phyloP scores from a whole-genome alignment of 2,888 invertebrate genomes.

The Electrophaes corylata region DNA sequence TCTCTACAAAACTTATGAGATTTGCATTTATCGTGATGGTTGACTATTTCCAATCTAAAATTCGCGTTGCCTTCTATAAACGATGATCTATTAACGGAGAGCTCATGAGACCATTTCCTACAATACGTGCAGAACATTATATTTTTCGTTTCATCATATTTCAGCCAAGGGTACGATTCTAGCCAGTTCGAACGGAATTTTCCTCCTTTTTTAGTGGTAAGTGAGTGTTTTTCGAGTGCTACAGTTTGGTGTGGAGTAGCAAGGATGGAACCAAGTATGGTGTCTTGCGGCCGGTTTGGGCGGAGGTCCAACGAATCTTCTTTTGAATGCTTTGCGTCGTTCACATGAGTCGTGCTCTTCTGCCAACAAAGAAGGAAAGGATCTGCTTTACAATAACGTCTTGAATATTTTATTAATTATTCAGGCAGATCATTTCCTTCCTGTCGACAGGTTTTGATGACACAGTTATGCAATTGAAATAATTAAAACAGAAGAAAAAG shows the following conservation, averaged over 20 bases:
- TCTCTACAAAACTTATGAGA: conserved; percentile 88
- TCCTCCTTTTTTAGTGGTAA: conserved; percentile 82
- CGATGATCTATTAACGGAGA: conserved; percentile 89
- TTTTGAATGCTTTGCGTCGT: conserved; percentile 44
- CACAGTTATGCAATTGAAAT: conserved; percentile 14
- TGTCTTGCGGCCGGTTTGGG: conserved; percentile 46
- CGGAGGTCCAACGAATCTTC: conserved; percentile 50
- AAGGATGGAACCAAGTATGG: conserved; percentile 54
- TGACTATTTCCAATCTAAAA: conserved; percentile 90
- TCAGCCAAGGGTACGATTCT: conserved; percentile 88
- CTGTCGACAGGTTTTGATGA: conserved; percentile 49
- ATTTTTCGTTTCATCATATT: conserved; percentile 87
- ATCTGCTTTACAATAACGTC: conserved; percentile 65
- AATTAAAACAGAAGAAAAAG: conserved; percentile 65
- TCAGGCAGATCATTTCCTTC: conserved; percentile 81
- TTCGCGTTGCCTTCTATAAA: conserved; percentile 91
- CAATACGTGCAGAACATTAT: conserved; percentile 90
- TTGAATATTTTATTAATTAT: conserved; percentile 28
- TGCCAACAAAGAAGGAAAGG: conserved; percentile 89
- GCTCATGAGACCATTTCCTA: conserved; percentile 87
- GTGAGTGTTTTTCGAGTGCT: conserved; percentile 44
- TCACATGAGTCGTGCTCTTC: conserved; percentile 58
- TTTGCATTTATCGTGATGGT: conserved; percentile 91
- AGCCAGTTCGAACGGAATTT: conserved; percentile 88
- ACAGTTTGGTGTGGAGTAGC: conserved; percentile 63